Conservation (phyloP, 2,113 vertebrate species). For the Forbesichthys papilliferus region DNA sequence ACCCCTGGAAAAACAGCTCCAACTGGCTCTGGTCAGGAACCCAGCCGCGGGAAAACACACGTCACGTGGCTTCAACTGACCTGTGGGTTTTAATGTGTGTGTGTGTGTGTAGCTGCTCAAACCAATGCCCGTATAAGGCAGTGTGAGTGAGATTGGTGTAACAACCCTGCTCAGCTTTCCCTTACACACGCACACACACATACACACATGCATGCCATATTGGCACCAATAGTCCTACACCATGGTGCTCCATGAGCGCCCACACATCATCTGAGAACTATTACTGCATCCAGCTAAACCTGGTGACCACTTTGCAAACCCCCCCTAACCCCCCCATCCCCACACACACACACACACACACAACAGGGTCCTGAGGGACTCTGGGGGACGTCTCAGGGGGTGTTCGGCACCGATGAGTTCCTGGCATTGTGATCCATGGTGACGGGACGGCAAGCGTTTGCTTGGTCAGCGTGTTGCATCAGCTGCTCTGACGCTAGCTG, state of each 20-base stretch:
- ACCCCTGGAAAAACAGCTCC: conserved; percentile 37
- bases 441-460: conserved; percentile 35
- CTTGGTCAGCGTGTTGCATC: conserved; percentile 50
- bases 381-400: not conserved
- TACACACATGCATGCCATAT: conserved; percentile 1
- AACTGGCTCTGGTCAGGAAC: conserved; percentile 50
- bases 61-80: conserved; percentile 51
- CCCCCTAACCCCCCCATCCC: not conserved
- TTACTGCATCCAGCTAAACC: not conserved
- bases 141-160: conserved; percentile 11
- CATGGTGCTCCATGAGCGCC: not conserved
- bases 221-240: not conserved
- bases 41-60: conserved; percentile 43
- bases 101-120: conserved; percentile 13
- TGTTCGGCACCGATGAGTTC: conserved; percentile 10
- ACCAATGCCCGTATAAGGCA: conserved; percentile 51
- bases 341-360: not conserved
- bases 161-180: conserved; percentile 6
- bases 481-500: conserved; percentile 21
- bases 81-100: conserved; percentile 24
- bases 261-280: not conserved
- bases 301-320: not conserved
- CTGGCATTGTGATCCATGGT: conserved; percentile 33
- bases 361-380: not conserved
- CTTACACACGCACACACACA: conserved; percentile 9